These are phyloP conservation scores for Litoditis marina DNA, from an alignment of 2,888 invertebrate species.

Conservation along the genomic window DNA sequence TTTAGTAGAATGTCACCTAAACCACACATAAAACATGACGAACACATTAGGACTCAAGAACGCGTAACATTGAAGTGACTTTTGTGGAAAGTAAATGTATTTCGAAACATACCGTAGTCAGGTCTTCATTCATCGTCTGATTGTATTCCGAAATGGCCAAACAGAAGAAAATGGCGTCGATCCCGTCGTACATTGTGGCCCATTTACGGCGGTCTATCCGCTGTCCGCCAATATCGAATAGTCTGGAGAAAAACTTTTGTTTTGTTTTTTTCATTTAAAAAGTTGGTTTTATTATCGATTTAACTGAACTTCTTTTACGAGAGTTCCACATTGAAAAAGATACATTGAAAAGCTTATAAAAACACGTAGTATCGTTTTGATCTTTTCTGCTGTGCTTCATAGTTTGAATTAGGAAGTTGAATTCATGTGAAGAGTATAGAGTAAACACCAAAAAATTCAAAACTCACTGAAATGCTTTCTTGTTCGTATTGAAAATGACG, in stretches of 20 bases:
- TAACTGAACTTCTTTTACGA: no score
- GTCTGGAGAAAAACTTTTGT: constrained; percentile 17
- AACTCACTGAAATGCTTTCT: constrained; percentile 47
- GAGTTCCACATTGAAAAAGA: no score
- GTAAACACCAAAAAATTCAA: no score
- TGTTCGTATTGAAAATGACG: constrained; percentile 41
- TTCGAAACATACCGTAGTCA: constrained; percentile 27
- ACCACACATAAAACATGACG: no score
- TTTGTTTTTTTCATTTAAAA: not conserved
- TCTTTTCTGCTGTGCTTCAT: no score
- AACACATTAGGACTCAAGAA: not conserved
- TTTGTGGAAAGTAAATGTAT: no score
- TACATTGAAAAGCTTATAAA: not conserved
- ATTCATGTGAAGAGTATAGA: no score
- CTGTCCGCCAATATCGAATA: constrained; percentile 49
- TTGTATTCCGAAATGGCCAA: constrained; percentile 54
- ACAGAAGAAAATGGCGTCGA: constrained; percentile 56
- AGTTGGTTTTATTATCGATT: no score
- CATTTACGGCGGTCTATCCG: constrained; percentile 48
- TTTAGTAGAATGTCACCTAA: no score
- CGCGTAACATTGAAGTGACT: not conserved
- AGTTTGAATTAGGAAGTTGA: no score
- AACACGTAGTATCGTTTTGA: not conserved
- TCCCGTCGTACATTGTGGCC: constrained; percentile 50
- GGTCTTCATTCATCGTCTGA: constrained; percentile 45